Conservation (phyloP, 2,888 invertebrate species). For the Erebia ligea region DNA sequence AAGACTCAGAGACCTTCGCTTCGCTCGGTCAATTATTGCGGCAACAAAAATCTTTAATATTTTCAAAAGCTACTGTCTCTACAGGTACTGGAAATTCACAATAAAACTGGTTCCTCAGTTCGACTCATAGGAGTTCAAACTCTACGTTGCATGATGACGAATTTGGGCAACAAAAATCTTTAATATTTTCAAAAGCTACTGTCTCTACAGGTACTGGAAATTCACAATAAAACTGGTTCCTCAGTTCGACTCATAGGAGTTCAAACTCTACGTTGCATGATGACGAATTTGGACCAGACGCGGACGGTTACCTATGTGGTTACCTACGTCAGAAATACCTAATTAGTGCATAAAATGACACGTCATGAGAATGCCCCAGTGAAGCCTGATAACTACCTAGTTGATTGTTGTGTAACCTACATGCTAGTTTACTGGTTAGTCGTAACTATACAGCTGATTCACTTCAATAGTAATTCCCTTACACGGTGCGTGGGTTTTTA, state of each 20-base stretch:
- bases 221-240: too few relatives aligned
- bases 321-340: neutral
- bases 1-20: too few relatives aligned
- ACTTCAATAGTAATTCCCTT: neutral
- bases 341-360: too few relatives aligned
- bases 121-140: neutral
- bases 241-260: neutral
- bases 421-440: neutral
- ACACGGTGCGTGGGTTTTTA: neutral
- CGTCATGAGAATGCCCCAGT: constrained; percentile 10
- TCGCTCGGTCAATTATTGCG: too few relatives aligned
- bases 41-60: too few relatives aligned
- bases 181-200: neutral
- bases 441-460: neutral
- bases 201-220: neutral
- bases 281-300: neutral
- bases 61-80: neutral
- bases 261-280: neutral
- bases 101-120: too few relatives aligned
- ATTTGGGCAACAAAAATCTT: neutral
- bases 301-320: too few relatives aligned
- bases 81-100: too few relatives aligned
- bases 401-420: neutral
- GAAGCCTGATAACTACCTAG: neutral
- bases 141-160: neutral